phyloP scores from a whole-genome alignment of 2,113 vertebrate genomes.

The Nerophis lumbriciformis region DNA sequence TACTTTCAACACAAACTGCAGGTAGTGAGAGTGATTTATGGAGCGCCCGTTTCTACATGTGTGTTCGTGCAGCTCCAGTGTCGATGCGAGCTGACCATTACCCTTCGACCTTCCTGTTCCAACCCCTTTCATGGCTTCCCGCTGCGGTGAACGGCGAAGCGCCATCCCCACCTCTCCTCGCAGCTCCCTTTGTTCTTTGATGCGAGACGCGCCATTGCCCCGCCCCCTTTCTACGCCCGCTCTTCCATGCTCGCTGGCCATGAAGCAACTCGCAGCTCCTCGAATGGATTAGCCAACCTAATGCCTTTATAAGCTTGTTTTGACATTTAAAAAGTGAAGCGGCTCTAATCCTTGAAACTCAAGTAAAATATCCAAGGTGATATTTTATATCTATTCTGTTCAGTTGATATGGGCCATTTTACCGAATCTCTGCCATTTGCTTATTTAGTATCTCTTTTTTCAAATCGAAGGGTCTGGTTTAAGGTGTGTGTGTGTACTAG shows the following conservation, averaged over 20 bases:
- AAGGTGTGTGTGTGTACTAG: too few relatives aligned
- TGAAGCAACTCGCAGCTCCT: slow-evolving; percentile 36
- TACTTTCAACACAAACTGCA: slow-evolving; percentile 20
- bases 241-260: slow-evolving; percentile 18
- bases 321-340: slow-evolving; percentile 38
- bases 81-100: slow-evolving; percentile 38
- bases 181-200: slow-evolving; percentile 62
- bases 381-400: neutral
- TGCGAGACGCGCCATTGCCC: slow-evolving; percentile 44
- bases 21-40: slow-evolving; percentile 49
- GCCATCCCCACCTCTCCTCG: slow-evolving; percentile 48
- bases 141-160: slow-evolving; percentile 44
- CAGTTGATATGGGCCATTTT: too few relatives aligned
- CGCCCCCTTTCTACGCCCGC: slow-evolving; percentile 6
- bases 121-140: slow-evolving; percentile 53
- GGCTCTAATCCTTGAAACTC: slow-evolving; percentile 13
- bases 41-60: slow-evolving; percentile 27
- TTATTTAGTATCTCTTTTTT: too few relatives aligned
- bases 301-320: slow-evolving; percentile 28
- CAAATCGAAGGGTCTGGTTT: too few relatives aligned
- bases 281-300: slow-evolving; percentile 33
- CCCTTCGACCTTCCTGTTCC: slow-evolving; percentile 35
- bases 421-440: too few relatives aligned
- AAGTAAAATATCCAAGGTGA: neutral
- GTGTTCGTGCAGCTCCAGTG: slow-evolving; percentile 15